Conservation (phyloP, 2,888 invertebrate genomes). For the Mythimna albipuncta region DNA sequence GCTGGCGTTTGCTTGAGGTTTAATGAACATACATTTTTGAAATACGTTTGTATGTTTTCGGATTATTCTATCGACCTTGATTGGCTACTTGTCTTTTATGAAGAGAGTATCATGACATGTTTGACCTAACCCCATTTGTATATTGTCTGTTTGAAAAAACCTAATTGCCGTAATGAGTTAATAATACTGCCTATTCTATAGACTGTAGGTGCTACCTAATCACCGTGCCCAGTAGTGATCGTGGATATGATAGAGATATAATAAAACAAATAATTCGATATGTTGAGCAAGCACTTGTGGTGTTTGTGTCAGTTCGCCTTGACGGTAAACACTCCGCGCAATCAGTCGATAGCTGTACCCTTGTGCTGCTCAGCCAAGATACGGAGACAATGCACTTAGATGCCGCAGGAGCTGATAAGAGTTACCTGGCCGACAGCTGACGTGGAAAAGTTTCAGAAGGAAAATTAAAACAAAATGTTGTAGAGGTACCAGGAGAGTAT, state of each 20-base stretch:
- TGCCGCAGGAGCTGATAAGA: slow-evolving; percentile 42
- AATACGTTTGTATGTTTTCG: no score
- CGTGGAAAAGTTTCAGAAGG: slow-evolving; percentile 30
- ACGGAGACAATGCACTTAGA: slow-evolving; percentile 61
- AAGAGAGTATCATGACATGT: background rate
- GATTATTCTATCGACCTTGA: background rate
- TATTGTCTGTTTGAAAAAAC: slow-evolving; percentile 6
- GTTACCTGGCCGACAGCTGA: slow-evolving; percentile 23
- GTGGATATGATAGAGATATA: slow-evolving; percentile 26
- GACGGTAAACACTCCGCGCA: slow-evolving; percentile 58
- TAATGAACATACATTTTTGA: no score
- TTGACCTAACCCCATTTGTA: background rate
- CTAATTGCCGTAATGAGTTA: slow-evolving; percentile 17
- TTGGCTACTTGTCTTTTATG: background rate
- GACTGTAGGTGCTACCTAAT: background rate
- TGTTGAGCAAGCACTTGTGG: slow-evolving; percentile 51
- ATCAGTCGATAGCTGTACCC: slow-evolving; percentile 65
- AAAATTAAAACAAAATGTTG: background rate
- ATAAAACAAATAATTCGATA: slow-evolving; percentile 45
- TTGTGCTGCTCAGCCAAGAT: slow-evolving; percentile 53
- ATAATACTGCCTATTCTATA: slow-evolving; percentile 1
- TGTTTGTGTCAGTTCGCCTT: slow-evolving; percentile 56
- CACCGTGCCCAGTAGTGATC: slow-evolving; percentile 23
- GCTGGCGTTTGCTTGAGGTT: no score
- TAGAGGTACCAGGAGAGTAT: slow-evolving; percentile 9